These are phyloP conservation scores for Euborellia annulipes DNA, from an alignment of 1,140 invertebrate species.

Conservation along the genomic window DNA sequence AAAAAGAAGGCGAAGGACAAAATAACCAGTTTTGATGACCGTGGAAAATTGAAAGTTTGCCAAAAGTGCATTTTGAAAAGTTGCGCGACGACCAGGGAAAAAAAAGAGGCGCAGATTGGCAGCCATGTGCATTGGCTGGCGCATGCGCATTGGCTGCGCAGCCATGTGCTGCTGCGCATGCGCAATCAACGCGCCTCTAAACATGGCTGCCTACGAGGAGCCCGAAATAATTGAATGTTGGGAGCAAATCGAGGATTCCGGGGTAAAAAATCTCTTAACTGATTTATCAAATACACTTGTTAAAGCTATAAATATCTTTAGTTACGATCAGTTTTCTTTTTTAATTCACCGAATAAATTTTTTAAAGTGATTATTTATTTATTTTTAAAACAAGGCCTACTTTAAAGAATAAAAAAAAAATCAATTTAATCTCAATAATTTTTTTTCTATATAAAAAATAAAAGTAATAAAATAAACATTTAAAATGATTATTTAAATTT, in stretches of 20 bases:
- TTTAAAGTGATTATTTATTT: constrained; percentile 1
- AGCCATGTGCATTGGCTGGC: no score
- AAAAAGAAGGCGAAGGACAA: no score
- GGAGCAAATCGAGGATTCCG: constrained; percentile 66
- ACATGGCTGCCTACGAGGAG: constrained; percentile 10
- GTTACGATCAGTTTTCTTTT: constrained; percentile 7
- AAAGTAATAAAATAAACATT: constrained; percentile 6
- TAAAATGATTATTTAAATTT: no score
- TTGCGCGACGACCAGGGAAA: no score
- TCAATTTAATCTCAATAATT: constrained; percentile 22
- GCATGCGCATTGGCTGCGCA: no score
- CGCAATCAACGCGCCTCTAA: constrained; percentile 1
- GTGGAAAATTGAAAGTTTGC: no score
- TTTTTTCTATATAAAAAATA: no score
- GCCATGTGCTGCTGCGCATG: no score
- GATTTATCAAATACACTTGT: no score
- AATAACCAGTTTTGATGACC: no score
- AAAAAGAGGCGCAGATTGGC: no score
- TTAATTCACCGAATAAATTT: neutral
- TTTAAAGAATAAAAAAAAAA: constrained; percentile 26
- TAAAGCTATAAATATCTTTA: constrained; percentile 7
- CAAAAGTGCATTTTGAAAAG: no score
- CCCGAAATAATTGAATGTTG: constrained; percentile 57
- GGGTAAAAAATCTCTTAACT: constrained; percentile 29
- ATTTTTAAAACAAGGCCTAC: constrained; percentile 24